Base-by-base conservation (phyloP, 2,888 invertebrate genomes). In the Drosophila nr. perissopoda region DNA sequence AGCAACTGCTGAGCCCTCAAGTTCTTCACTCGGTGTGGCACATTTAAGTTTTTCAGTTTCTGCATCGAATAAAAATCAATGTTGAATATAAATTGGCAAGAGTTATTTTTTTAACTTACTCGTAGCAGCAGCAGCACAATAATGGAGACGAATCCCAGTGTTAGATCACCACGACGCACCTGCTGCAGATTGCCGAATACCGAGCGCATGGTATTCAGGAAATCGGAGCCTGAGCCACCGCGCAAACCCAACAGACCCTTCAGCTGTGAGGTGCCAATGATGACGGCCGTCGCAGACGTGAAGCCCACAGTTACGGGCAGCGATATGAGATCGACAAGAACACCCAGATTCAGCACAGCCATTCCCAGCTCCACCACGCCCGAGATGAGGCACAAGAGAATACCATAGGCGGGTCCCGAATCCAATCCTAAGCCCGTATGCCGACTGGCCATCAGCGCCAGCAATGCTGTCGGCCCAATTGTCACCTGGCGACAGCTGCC, bases 251-350 rank as follows among this genome's bases (percentile, higher is more conserved):
- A 92, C 27, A 96, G 92, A 52, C 95, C 95, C 91, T 97, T 97
- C 2, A 98, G 92, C 92, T 98, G 98, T 0, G 97, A 97, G 21
- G 96, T 96, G 5, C 96, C 97, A 69, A 98, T 98, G 74, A 98
- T 98, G 48, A 98, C 96, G 40, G 98, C 98, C 0, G 98, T 98
- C 0, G 98, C 98, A 8, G 98, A 97, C 1, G 98, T 98, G 91
- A 98, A 98, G 0, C 97, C 97, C 18, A 97, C 97, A 0, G 97
- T 97, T 10, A 97, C 97, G 0, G 98, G 98, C 77, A 97, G 95
- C 1, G 98, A 98, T 90, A 98, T 98, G 90, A 98, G 97, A 92
- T 98, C 97, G 78, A 98, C 96, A 59, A 98, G 94, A 54, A 97
- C 97, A 81, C 97, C 97, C 92, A 98, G 94, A 94, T 96, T 96